These are phyloP conservation scores for Heterocephalus glaber DNA, from an alignment of 2,113 vertebrate species.

Conservation along the genomic window DNA sequence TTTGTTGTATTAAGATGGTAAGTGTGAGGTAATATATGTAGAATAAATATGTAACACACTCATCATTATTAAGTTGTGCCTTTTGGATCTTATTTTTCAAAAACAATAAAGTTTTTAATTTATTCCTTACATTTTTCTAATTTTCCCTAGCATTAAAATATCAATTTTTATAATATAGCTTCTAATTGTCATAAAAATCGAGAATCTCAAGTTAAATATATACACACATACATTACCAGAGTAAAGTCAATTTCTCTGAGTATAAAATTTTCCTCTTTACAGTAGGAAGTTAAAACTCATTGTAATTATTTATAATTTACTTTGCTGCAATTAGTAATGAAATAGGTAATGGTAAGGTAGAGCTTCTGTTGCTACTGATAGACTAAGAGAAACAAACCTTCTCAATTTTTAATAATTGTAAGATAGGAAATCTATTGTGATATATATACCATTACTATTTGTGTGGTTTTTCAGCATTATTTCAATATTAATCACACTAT, in stretches of 20 bases:
- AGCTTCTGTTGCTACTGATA: not conserved
- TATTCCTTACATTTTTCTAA: not conserved
- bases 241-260: not conserved
- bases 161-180: not conserved
- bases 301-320: not conserved
- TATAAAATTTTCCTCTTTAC: not conserved
- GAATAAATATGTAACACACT: not conserved
- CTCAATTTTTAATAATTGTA: not conserved
- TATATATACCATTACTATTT: not conserved
- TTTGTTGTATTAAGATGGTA: not conserved
- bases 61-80: not conserved
- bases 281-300: not conserved
- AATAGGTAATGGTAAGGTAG: not conserved
- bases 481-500: not conserved
- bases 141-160: not conserved
- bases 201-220: not conserved
- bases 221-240: not conserved
- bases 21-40: not conserved
- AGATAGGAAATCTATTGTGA: not conserved
- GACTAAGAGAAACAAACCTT: not conserved
- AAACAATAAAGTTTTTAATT: not conserved
- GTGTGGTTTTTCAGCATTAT: not conserved
- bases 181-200: not conserved
- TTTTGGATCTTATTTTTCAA: not conserved
- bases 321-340: not conserved